Evolutionary conservation across 2,888 invertebrate genomes (phyloP), one percentile per base, ranked within the genome.

Genomic region (Keiferia lycopersicella): DNA sequence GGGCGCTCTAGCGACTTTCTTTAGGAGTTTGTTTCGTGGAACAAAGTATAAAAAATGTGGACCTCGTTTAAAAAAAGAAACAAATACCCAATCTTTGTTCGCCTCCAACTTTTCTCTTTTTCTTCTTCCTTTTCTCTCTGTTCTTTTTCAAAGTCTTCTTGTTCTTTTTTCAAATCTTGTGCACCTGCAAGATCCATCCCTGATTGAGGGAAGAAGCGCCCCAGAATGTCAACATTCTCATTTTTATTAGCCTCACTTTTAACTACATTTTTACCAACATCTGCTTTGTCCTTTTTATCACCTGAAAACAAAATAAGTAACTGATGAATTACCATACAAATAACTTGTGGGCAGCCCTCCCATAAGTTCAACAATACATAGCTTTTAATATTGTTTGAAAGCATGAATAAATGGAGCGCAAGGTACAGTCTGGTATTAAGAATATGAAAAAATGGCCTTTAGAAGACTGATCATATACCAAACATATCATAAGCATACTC

Each of bases 91-190:
- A 94, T 92, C 81, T 96, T 96, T 94, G 95, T 95, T 69, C 94
- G 92, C 71, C 92, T 93, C 94, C 95, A 95, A 71, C 95, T 94
- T 62, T 94, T 94, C 72, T 95, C 94, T 77, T 94, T 93, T 74
- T 94, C 94, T 73, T 95, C 81, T 71, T 89, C 71, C 81, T 93
- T 91, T 68, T 93, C 92, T 68, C 92, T 87, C 56, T 87, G 87
- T 69, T 92, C 91, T 67, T 94, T 93, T 64, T 93, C 92, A 77
- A 93, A 90, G 50, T 81, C 81, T 67, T 92, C 91, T 63, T 94
- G 93, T 67, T 93, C 93, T 58, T 92, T 88, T 70, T 93, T 90
- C 26, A 93, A 88, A 68, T 92, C 90, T 67, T 91, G 88, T 51
- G 91, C 84, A 61, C 92, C 87, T 39, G 86, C 87, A 18, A 77